Evolutionary conservation across 2,888 invertebrate species (phyloP).

Genomic region (Drosophila picticornis): DNA sequence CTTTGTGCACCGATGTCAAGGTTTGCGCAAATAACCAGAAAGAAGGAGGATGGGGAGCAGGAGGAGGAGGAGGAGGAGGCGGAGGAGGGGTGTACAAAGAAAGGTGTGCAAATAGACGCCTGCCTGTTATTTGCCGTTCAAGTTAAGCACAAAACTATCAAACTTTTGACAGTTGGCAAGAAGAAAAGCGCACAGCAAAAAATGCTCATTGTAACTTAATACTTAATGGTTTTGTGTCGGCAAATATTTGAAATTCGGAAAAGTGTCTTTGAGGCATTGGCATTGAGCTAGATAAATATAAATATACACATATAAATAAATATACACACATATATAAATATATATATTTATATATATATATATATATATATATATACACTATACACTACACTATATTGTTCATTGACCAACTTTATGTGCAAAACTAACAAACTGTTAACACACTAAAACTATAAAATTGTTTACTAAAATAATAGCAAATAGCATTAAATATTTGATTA

Average conservation of each 20-base stretch:
- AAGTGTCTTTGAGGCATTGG: neutral
- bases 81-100: too few relatives aligned
- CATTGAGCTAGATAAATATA: neutral
- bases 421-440: neutral
- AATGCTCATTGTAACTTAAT: neutral
- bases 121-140: slow-evolving; percentile 4
- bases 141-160: too few relatives aligned
- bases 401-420: neutral
- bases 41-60: neutral
- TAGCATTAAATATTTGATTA: neutral
- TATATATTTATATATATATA: neutral
- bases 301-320: neutral
- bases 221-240: neutral
- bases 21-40: slow-evolving; percentile 27
- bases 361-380: neutral
- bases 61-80: neutral
- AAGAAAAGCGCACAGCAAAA: neutral
- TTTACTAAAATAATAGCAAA: neutral
- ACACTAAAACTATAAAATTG: neutral
- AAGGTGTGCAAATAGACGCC: neutral
- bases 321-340: neutral
- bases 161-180: neutral
- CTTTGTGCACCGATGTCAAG: slow-evolving; percentile 52
- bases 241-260: neutral
- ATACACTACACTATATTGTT: neutral